Evolutionary conservation across 2,888 invertebrate genomes (phyloP).

Genomic region (Erannis defoliaria): DNA sequence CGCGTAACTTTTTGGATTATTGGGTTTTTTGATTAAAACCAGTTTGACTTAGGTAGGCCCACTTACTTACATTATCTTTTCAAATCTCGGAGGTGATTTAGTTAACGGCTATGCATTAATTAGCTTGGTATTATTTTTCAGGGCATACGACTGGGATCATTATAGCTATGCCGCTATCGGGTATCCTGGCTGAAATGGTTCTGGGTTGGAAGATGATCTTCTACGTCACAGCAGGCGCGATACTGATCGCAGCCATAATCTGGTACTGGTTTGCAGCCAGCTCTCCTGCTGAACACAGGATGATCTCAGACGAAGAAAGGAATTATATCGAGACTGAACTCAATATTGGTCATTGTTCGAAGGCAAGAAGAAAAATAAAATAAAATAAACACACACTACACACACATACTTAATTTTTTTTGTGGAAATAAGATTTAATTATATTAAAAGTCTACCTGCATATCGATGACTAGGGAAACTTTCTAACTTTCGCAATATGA

Average conservation of each 20-base stretch:
- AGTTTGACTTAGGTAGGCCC: too few relatives aligned
- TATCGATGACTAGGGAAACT: too few relatives aligned
- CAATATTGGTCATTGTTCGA: slow-evolving; percentile 51
- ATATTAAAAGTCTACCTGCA: too few relatives aligned
- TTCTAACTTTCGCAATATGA: too few relatives aligned
- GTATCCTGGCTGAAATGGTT: slow-evolving; percentile 84
- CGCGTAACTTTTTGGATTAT: too few relatives aligned
- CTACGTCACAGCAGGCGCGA: slow-evolving; percentile 86
- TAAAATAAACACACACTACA: too few relatives aligned
- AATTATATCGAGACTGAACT: slow-evolving; percentile 61
- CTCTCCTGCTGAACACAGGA: slow-evolving; percentile 84
- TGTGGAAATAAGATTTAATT: too few relatives aligned
- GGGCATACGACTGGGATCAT: slow-evolving; percentile 90
- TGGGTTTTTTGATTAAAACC: too few relatives aligned
- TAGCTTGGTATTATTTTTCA: slow-evolving; percentile 48
- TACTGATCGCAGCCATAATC: slow-evolving; percentile 82
- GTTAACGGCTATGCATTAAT: too few relatives aligned
- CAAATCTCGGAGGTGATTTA: too few relatives aligned
- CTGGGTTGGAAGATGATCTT: slow-evolving; percentile 91
- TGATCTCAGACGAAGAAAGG: slow-evolving; percentile 85
- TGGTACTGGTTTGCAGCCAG: slow-evolving; percentile 87
- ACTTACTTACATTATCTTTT: too few relatives aligned
- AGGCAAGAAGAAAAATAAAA: not conserved
- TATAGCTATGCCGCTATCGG: slow-evolving; percentile 89
- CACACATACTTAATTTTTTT: too few relatives aligned